Conservation (phyloP, 35 echinoderm and acorn worm species). For the Apostichopus japonicus region DNA sequence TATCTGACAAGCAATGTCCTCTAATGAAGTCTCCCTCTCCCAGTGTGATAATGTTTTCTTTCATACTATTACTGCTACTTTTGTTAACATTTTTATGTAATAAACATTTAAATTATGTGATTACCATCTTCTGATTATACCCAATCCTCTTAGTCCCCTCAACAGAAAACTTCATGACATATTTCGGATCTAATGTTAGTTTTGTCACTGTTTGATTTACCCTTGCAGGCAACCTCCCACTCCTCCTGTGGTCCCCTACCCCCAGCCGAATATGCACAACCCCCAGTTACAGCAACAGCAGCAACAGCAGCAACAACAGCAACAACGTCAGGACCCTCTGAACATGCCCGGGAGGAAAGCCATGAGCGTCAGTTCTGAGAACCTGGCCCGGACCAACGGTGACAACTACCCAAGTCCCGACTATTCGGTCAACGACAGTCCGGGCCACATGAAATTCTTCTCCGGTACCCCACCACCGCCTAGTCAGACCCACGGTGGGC, state of each 20-base stretch:
- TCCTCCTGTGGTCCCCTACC: slow-evolving; percentile 10
- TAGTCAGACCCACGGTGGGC: slow-evolving; percentile 23
- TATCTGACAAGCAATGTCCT: too few species aligned
- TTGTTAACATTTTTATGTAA: too few species aligned
- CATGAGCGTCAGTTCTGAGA: slow-evolving; percentile 73
- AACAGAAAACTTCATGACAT: too few species aligned
- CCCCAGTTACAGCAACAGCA: not conserved
- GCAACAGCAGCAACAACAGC: slow-evolving; percentile 22
- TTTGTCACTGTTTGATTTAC: not conserved
- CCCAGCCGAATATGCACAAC: slow-evolving; percentile 9
- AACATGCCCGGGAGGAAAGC: not conserved
- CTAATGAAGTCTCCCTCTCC: too few species aligned
- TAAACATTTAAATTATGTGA: too few species aligned
- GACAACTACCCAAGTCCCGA: slow-evolving; percentile 83
- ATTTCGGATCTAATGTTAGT: not conserved
- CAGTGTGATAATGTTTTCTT: too few species aligned
- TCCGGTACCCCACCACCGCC: not conserved
- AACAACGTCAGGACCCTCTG: not conserved
- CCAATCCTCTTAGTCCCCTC: too few species aligned
- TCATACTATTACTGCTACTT: too few species aligned
- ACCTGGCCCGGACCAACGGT: slow-evolving; percentile 51
- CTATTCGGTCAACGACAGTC: slow-evolving; percentile 61
- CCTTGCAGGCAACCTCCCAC: slow-evolving; percentile 36
- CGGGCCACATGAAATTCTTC: slow-evolving; percentile 52
- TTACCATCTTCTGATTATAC: too few species aligned